A percentile compares a stretch with the other conserved stretches of the same genome.
phyloP scores from a whole-genome alignment of 2,797 vertebrate species.

The Thaleichthys pacificus region DNA sequence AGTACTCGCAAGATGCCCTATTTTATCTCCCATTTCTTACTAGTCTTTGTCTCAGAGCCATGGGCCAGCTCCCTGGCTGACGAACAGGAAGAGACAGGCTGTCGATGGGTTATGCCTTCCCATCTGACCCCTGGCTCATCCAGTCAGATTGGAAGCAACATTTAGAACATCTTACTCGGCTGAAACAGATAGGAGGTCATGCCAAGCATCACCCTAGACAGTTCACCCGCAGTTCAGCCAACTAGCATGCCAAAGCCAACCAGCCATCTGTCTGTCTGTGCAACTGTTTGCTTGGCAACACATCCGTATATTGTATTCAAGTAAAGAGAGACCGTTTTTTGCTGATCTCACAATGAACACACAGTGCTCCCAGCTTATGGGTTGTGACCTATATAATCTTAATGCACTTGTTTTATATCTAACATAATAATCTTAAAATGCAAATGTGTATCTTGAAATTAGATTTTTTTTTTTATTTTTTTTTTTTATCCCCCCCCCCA shows the following conservation, averaged over 20 bases:
- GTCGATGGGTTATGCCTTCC: not conserved
- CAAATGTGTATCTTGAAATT: not conserved
- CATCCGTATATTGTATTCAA: not conserved
- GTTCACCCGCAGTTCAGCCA: slow-evolving; percentile 6
- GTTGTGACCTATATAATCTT: not conserved
- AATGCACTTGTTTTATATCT: not conserved
- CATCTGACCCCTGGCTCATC: not conserved
- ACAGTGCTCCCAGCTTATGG: not conserved
- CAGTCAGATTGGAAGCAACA: not conserved
- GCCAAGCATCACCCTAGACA: not conserved
- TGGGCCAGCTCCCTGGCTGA: not conserved
- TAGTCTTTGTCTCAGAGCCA: not conserved
- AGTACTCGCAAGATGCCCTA: no score
- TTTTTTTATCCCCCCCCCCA: no score
- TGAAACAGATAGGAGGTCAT: slow-evolving; percentile 2
- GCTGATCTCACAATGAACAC: not conserved
- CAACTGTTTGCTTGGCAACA: not conserved
- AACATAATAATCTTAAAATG: not conserved
- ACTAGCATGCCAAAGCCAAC: not conserved
- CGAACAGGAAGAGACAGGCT: not conserved
- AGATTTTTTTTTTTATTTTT: not conserved
- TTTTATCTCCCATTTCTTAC: not conserved
- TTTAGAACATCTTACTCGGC: not conserved
- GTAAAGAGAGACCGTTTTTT: not conserved
- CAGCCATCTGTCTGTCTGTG: not conserved